phyloP scores from a whole-genome alignment of 2,888 invertebrate genomes.

The Disparrhopalites patrizii region DNA sequence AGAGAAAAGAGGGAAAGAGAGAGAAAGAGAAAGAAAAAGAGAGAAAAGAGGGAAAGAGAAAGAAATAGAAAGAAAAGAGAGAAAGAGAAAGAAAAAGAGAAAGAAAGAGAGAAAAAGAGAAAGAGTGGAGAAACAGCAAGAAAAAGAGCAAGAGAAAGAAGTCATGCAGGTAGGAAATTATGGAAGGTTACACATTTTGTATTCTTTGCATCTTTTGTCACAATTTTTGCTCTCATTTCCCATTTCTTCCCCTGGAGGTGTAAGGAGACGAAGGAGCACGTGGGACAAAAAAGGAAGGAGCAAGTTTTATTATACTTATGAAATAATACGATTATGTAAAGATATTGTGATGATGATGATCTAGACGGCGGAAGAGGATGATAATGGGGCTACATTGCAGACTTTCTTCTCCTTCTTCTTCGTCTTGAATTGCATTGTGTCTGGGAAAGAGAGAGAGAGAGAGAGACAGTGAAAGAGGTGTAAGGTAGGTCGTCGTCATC shows the following conservation, averaged over 20 bases:
- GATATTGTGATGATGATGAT: constrained; percentile 15
- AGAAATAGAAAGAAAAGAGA: neutral
- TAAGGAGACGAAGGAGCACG: too few species aligned
- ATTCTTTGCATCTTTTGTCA: neutral
- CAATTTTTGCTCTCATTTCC: too few species aligned
- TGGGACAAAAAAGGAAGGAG: neutral
- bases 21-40: constrained; percentile 12
- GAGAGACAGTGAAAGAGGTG: too few species aligned
- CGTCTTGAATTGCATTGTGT: constrained; percentile 11
- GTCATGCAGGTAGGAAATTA: too few species aligned
- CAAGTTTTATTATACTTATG: neutral
- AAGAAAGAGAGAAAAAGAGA: too few species aligned
- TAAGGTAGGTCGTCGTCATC: constrained; percentile 15
- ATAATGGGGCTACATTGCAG: constrained; percentile 4
- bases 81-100: neutral
- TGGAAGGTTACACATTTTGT: neutral
- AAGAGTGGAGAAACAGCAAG: too few species aligned
- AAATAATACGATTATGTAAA: constrained; percentile 12
- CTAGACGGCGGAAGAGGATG: neutral
- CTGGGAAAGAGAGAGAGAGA: too few species aligned
- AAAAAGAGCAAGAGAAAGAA: too few species aligned
- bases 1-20: too few species aligned
- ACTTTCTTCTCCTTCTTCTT: too few species aligned
- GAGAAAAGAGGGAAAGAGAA: neutral
- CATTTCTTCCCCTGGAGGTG: too few species aligned